Evolutionary conservation across 2,113 vertebrate species (phyloP).

Genomic region (Colistium nudipinnis): DNA sequence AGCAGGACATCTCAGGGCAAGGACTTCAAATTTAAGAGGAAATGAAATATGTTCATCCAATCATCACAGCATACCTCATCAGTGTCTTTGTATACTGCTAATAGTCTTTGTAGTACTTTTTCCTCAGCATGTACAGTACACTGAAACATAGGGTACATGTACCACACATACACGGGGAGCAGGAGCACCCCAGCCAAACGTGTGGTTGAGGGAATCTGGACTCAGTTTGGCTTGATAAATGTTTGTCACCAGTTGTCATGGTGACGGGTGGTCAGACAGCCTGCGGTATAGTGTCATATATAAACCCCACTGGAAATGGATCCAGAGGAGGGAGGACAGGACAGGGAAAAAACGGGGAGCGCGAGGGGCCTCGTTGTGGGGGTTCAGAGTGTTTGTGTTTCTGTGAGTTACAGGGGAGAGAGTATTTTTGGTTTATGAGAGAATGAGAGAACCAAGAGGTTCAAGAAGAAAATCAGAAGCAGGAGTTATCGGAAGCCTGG

Average conservation of each 20-base stretch:
- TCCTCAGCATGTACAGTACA: not conserved
- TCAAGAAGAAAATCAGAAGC: conserved; percentile 52
- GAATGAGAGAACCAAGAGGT: conserved; percentile 42
- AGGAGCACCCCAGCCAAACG: conserved; percentile 41
- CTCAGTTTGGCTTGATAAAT: conserved; percentile 69
- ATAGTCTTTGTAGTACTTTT: conserved; percentile 13
- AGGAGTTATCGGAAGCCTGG: conserved; percentile 40
- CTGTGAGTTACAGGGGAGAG: conserved; percentile 28
- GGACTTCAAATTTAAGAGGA: conserved; percentile 14
- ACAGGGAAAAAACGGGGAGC: conserved; percentile 29
- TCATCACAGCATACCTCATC: conserved; percentile 4
- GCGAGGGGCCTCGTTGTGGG: conserved; percentile 28
- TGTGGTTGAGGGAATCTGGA: conserved; percentile 73
- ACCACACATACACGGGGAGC: conserved; percentile 25
- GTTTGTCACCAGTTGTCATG: conserved; percentile 73
- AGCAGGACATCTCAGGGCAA: conserved; percentile 15
- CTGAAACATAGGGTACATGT: not conserved
- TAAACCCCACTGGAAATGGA: conserved; percentile 58
- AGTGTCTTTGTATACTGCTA: not conserved
- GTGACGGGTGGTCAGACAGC: conserved; percentile 58
- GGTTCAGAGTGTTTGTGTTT: conserved; percentile 21
- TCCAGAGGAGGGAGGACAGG: conserved; percentile 32
- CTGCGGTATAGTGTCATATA: conserved; percentile 63
- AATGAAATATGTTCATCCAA: not conserved
- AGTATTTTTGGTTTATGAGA: conserved; percentile 60